A percentile compares a stretch with the other conserved stretches of the same genome.
These are phyloP conservation scores for Drosophila mulleri DNA, from an alignment of 2,888 invertebrate species.

Conservation along the genomic window DNA sequence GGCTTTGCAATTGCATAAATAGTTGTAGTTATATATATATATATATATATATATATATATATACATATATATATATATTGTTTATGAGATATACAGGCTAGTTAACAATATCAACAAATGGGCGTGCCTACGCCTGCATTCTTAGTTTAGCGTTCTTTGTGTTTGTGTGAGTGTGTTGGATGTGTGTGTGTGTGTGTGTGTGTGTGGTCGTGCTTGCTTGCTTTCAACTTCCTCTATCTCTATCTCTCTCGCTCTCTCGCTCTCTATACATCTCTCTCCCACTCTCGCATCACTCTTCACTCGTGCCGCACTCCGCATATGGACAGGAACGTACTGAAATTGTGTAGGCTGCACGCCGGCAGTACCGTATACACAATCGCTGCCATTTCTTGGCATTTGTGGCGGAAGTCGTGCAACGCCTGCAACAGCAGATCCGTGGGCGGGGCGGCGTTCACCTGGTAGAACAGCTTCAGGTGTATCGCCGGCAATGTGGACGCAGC, in stretches of 20 bases:
- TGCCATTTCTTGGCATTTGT: slow-evolving; percentile 86
- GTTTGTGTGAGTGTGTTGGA: background rate
- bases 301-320: slow-evolving; percentile 92
- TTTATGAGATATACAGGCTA: slow-evolving; percentile 58
- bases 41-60: slow-evolving; percentile 33
- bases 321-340: slow-evolving; percentile 92
- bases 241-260: slow-evolving; percentile 21
- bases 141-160: slow-evolving; percentile 31
- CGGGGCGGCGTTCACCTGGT: slow-evolving; percentile 88
- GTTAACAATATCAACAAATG: slow-evolving; percentile 75
- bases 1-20: slow-evolving; percentile 52
- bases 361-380: slow-evolving; percentile 90
- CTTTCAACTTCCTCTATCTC: slow-evolving; percentile 33
- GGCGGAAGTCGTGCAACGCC: slow-evolving; percentile 85
- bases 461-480: slow-evolving; percentile 92
- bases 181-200: background rate
- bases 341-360: slow-evolving; percentile 92
- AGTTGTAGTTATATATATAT: slow-evolving; percentile 53
- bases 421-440: slow-evolving; percentile 85
- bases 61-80: slow-evolving; percentile 43
- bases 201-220: slow-evolving; percentile 10
- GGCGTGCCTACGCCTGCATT: slow-evolving; percentile 50
- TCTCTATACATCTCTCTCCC: slow-evolving; percentile 12
- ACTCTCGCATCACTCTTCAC: slow-evolving; percentile 73
- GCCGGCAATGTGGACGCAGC: slow-evolving; percentile 85